A percentile compares a stretch with the other conserved stretches of the same genome.
These are phyloP conservation scores for Taphrorychus bicolor DNA, from an alignment of 2,888 invertebrate species.

Conservation along the genomic window DNA sequence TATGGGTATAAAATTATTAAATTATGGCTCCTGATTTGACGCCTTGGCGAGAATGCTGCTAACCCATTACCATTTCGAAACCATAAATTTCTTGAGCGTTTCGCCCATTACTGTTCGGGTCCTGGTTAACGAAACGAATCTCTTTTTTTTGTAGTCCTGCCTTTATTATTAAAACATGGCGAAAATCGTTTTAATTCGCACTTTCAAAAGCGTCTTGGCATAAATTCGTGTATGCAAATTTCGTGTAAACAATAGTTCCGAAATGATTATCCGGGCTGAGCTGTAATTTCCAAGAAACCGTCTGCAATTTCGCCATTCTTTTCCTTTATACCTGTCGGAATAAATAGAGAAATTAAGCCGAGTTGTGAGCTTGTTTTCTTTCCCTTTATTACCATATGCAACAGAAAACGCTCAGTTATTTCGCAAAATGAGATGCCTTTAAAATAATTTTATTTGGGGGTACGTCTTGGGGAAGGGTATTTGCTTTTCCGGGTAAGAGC, in stretches of 20 bases:
- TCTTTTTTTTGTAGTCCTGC: neutral
- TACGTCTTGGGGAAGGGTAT: neutral
- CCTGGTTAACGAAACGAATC: slow-evolving; percentile 16
- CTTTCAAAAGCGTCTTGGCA: no score
- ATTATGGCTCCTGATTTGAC: slow-evolving; percentile 37
- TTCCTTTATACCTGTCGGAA: slow-evolving; percentile 1
- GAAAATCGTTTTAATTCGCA: no score
- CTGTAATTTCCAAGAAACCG: slow-evolving; percentile 5
- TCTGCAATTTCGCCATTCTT: slow-evolving; percentile 4
- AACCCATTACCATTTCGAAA: slow-evolving; percentile 24
- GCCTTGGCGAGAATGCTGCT: slow-evolving; percentile 18
- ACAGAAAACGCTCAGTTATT: neutral
- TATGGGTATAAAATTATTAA: slow-evolving; percentile 31
- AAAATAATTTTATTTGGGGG: slow-evolving; percentile 1
- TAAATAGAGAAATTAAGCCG: slow-evolving; percentile 6
- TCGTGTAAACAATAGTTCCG: neutral
- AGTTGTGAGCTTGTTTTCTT: neutral
- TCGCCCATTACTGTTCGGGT: slow-evolving; percentile 15
- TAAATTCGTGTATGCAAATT: neutral
- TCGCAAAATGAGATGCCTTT: neutral
- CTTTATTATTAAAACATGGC: no score
- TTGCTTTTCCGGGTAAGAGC: neutral
- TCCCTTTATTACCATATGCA: slow-evolving; percentile 7
- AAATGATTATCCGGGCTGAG: neutral
- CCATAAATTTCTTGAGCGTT: neutral